phyloP scores from a whole-genome alignment of 2,113 vertebrate species.

The Candoia aspera region DNA sequence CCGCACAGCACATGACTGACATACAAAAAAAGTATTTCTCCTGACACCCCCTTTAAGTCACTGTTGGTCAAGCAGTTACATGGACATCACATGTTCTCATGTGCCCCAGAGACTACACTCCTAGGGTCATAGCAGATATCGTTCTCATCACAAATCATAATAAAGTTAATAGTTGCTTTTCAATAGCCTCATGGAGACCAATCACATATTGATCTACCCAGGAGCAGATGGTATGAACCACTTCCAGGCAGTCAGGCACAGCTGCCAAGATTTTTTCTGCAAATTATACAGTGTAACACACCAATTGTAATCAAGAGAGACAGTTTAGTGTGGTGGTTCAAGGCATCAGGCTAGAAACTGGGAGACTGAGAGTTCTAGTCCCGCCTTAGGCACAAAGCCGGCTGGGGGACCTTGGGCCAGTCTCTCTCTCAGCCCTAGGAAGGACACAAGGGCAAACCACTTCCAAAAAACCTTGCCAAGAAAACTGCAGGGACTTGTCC shows the following conservation, averaged over 20 bases:
- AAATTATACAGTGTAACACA: constrained; percentile 10
- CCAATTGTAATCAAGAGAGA: constrained; percentile 2
- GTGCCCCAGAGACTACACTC: not conserved
- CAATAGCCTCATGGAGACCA: not conserved
- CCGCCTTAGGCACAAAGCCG: not conserved
- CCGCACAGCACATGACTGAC: not conserved
- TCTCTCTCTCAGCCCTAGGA: not conserved
- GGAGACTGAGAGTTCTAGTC: not conserved
- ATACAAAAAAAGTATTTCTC: not conserved
- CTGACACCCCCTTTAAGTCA: not conserved
- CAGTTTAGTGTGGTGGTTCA: not conserved
- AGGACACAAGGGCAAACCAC: not conserved
- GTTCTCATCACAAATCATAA: not conserved
- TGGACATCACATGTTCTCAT: constrained; percentile 10
- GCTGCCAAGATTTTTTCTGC: constrained; percentile 12
- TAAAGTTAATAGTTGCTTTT: constrained; percentile 7
- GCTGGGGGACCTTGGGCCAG: not conserved
- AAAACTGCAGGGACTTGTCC: not conserved
- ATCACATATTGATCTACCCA: not conserved
- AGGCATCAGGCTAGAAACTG: not conserved
- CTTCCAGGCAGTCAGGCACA: not conserved
- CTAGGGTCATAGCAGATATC: not conserved
- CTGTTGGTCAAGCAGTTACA: not conserved
- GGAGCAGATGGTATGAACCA: constrained; percentile 17
- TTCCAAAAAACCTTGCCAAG: not conserved